Evolutionary conservation across 2,888 invertebrate species (phyloP).

Genomic region (Noctua comes): DNA sequence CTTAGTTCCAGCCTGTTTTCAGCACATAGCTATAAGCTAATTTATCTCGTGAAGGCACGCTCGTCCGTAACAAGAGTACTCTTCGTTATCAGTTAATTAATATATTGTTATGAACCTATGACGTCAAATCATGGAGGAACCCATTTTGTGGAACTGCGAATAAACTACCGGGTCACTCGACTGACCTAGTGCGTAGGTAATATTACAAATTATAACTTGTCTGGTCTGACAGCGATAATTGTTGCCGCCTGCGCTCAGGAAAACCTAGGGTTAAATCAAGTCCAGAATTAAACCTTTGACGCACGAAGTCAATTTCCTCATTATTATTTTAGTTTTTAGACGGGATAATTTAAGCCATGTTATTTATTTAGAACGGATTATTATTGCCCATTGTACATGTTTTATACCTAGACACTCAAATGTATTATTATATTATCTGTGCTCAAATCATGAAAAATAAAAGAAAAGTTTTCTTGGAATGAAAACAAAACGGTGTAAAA

Average conservation of each 20-base stretch:
- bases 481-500: constrained; percentile 27
- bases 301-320: constrained; percentile 40
- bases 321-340: constrained; percentile 35
- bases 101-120: constrained; percentile 27
- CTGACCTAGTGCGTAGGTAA: not conserved
- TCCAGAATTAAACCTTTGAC: constrained; percentile 51
- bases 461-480: not conserved
- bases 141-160: constrained; percentile 5
- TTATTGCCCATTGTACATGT: not conserved
- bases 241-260: constrained; percentile 31
- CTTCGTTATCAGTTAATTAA: constrained; percentile 42
- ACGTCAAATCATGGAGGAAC: constrained; percentile 12
- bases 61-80: not conserved
- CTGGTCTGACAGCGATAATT: not conserved
- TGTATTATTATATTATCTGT: not conserved
- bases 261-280: constrained; percentile 27
- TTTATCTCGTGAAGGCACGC: constrained; percentile 15
- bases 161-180: not conserved
- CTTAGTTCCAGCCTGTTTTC: not conserved
- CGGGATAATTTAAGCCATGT: not conserved
- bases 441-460: constrained; percentile 1
- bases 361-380: not conserved
- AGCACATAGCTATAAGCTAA: not conserved
- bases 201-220: constrained; percentile 1
- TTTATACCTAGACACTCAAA: not conserved